These are phyloP conservation scores for Idris sp. DNA, from an alignment of 1,140 invertebrate genomes.

Conservation along the genomic window DNA sequence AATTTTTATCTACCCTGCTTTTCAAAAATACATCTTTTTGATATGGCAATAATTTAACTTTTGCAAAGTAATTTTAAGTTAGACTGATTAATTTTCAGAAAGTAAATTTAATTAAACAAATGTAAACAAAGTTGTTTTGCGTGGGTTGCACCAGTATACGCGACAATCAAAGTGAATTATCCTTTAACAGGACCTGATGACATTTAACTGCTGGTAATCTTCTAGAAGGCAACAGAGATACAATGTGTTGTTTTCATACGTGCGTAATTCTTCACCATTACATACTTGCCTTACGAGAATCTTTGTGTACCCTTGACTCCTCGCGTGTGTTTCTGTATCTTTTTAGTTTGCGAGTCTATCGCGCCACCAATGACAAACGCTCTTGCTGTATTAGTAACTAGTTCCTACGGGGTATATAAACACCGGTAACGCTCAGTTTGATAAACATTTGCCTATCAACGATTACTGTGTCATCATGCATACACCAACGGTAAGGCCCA, in stretches of 20 bases:
- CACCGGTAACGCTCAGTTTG: conserved; percentile 66
- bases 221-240: conserved; percentile 61
- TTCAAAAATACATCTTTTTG: no score
- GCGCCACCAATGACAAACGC: conserved; percentile 36
- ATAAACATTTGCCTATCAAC: conserved; percentile 74
- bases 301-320: conserved; percentile 62
- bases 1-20: no score
- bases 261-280: conserved; percentile 59
- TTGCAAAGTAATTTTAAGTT: no score
- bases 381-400: conserved; percentile 62
- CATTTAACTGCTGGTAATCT: conserved; percentile 72
- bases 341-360: conserved; percentile 53
- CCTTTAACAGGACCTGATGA: conserved; percentile 71
- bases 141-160: no score
- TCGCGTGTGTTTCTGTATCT: conserved; percentile 55
- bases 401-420: conserved; percentile 72
- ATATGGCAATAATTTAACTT: no score
- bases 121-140: no score
- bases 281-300: conserved; percentile 58
- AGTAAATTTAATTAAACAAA: no score
- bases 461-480: conserved; percentile 73
- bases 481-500: conserved; percentile 70
- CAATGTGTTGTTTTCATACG: conserved; percentile 68
- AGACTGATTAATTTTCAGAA: no score
- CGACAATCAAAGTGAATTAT: no score